Conservation (phyloP, 2,113 vertebrate genomes). For the Grantiella picta region DNA sequence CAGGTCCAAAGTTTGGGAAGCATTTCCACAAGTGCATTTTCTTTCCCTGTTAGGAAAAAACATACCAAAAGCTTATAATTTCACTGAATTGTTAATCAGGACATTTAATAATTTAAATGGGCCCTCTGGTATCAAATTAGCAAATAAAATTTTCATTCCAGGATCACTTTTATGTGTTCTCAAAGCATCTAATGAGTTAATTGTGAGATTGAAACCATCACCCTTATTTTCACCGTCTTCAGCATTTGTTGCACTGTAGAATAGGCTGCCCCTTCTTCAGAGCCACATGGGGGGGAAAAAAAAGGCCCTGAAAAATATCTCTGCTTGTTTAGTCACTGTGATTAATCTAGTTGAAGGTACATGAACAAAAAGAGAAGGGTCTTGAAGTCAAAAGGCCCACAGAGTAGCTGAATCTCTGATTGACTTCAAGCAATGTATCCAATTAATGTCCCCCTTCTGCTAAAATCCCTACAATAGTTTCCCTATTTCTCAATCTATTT, state of each 20-base stretch:
- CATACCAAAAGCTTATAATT: not conserved
- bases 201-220: not conserved
- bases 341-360: conserved; percentile 65
- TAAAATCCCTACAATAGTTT: conserved; percentile 43
- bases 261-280: not conserved
- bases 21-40: not conserved
- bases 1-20: not conserved
- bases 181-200: not conserved
- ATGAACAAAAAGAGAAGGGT: conserved; percentile 60
- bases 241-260: not conserved
- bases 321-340: conserved; percentile 56
- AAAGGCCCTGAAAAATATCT: conserved; percentile 44
- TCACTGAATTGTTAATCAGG: not conserved
- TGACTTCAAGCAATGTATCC: conserved; percentile 65
- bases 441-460: conserved; percentile 42
- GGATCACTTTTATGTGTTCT: not conserved
- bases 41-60: not conserved
- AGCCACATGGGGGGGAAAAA: not conserved
- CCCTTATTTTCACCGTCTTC: not conserved
- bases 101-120: not conserved
- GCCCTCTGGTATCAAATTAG: not conserved
- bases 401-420: conserved; percentile 42
- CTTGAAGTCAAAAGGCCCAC: conserved; percentile 62
- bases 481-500: conserved; percentile 59
- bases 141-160: not conserved